Evolutionary conservation across 2,888 invertebrate species (phyloP), one percentile per base, ranked within the genome.

Genomic region (Cenopis cana): DNA sequence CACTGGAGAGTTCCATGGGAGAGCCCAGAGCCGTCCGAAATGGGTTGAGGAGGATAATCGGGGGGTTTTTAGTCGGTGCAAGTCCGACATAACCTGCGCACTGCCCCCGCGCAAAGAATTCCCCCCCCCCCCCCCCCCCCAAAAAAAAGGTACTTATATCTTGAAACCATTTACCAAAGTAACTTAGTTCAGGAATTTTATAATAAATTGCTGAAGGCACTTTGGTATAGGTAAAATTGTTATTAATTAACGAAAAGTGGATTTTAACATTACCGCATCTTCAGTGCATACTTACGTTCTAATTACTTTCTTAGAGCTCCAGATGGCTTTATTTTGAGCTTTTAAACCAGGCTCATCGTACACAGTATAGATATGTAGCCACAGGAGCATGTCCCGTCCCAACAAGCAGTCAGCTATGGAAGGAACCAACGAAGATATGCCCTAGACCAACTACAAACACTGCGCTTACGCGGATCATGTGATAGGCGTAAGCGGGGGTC

Each of bases 391-490:
- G 38, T 29, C 56, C 24, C 33, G 79, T 80, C 83, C 82, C 88
- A 87, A 88, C 87, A 76, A 80, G 81, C 79, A 79, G 79, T 82
- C 79, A 79, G 77, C 77, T 73, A 71, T 79, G 79, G 83, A 85
- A n/a, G 46, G 46, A n/a, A 46, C 46, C 46, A 12, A 85, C 87
- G 50, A 57, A 52, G 33, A 54, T 59, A 66, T 41, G 52, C 29
- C 61, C 46, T 24, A 70, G 54, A 54, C 66, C 54, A 17, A 33
- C 46, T 69, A 38, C 85, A 85, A 6, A 84, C 79, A 64, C 62
- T 59, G 75, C 75, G 75, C 75, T 62, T 56, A 74, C 69, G 24
- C 73, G 78, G 80, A 33, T 20, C 57, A 85, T 85, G 77, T 46
- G 50, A 80, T 18, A 76, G 64, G 76, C 75, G 75, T 18, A 29